These are phyloP conservation scores for Diplodus sargus DNA, from an alignment of 2,797 vertebrate species.

Conservation along the genomic window DNA sequence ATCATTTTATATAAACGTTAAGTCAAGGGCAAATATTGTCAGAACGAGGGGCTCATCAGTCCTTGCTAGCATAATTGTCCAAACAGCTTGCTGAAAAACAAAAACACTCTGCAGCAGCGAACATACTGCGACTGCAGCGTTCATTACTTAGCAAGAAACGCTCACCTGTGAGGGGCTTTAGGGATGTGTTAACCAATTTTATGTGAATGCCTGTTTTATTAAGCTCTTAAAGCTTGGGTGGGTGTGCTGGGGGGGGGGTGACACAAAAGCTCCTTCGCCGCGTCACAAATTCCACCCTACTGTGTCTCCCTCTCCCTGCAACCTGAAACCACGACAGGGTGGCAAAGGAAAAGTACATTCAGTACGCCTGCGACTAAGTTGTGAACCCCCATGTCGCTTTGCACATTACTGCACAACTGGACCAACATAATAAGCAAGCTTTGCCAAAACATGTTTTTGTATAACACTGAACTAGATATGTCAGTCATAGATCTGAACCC, in stretches of 20 bases:
- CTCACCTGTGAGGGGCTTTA: constrained; percentile 51
- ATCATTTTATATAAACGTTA: no score
- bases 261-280: constrained; percentile 43
- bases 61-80: neutral
- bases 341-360: constrained; percentile 44
- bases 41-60: neutral
- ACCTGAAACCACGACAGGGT: constrained; percentile 62
- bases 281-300: constrained; percentile 59
- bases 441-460: constrained; percentile 35
- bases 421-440: neutral
- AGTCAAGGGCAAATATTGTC: neutral
- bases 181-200: constrained; percentile 62
- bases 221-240: constrained; percentile 38
- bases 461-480: constrained; percentile 30
- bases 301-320: constrained; percentile 55
- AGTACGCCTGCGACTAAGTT: constrained; percentile 6
- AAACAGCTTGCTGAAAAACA: constrained; percentile 21
- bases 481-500: neutral
- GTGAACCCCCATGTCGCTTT: constrained; percentile 10
- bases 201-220: constrained; percentile 66
- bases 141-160: constrained; percentile 32
- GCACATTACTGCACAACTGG: neutral
- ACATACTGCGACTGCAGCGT: constrained; percentile 3
- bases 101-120: neutral
- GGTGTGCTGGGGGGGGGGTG: constrained; percentile 1